phyloP scores from a whole-genome alignment of 1,140 invertebrate genomes.

The Triops cancriformis region DNA sequence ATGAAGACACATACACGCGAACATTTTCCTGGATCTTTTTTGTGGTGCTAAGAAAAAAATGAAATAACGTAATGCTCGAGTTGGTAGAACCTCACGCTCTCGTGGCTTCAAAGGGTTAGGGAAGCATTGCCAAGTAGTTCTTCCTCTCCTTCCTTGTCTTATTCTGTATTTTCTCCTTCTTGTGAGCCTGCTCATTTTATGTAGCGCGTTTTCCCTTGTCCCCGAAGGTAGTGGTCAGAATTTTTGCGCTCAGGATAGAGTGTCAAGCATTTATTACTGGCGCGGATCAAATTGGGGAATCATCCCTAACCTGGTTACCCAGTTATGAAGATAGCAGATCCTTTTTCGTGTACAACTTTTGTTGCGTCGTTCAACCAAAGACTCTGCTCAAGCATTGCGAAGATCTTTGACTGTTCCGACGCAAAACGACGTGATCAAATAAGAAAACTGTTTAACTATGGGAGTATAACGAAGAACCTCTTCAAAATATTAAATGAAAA shows the following conservation, averaged over 20 bases:
- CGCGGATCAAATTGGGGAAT: not conserved
- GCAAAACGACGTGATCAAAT: too few species aligned
- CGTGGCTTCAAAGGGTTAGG: not conserved
- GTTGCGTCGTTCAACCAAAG: too few species aligned
- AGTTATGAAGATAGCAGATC: not conserved
- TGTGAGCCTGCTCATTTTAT: not conserved
- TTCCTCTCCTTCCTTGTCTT: not conserved
- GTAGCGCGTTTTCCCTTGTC: too few species aligned
- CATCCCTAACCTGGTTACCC: constrained; percentile 6
- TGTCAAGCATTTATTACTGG: not conserved
- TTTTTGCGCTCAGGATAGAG: not conserved
- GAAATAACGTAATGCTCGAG: not conserved
- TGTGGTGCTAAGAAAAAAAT: not conserved
- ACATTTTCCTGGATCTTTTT: not conserved
- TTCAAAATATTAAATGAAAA: too few species aligned
- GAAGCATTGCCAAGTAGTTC: not conserved
- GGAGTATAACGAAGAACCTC: too few species aligned
- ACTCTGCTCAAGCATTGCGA: too few species aligned
- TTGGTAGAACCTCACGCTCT: not conserved
- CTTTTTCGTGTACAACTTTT: not conserved
- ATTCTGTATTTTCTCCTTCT: not conserved
- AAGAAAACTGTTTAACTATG: too few species aligned
- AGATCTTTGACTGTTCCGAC: too few species aligned
- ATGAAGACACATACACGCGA: not conserved
- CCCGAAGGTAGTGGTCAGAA: too few species aligned